A percentile compares a stretch with the other conserved stretches of the same genome.
Evolutionary conservation across 2,113 vertebrate species (phyloP).

Genomic region (Bagarius yarrelli): DNA sequence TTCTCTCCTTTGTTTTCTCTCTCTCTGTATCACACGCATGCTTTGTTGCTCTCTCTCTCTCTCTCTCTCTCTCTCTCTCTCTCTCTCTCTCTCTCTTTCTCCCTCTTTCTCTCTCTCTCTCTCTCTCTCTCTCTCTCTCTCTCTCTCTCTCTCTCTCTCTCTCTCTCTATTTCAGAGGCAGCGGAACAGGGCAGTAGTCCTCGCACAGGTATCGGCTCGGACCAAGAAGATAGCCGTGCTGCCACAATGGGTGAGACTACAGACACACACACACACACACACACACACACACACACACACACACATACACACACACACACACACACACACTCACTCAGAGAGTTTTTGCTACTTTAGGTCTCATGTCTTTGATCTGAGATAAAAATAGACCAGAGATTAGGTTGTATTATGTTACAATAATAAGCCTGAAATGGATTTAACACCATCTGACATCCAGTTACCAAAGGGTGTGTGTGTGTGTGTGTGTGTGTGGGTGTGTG

Average conservation of each 20-base stretch:
- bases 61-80: not conserved
- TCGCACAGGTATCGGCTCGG: slow-evolving; percentile 82
- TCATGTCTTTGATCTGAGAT: not conserved
- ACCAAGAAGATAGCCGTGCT: slow-evolving; percentile 91
- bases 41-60: not conserved
- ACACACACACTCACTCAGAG: not conserved
- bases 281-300: slow-evolving; percentile 9
- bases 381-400: not conserved
- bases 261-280: slow-evolving; percentile 1
- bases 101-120: not conserved
- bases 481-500: too few species aligned
- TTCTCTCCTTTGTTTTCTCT: slow-evolving; percentile 23
- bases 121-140: not conserved
- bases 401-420: not conserved
- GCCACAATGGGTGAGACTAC: slow-evolving; percentile 83
- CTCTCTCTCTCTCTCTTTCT: slow-evolving; percentile 13
- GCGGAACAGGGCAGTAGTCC: slow-evolving; percentile 88
- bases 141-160: slow-evolving; percentile 16
- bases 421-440: not conserved
- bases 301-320: not conserved
- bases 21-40: slow-evolving; percentile 45
- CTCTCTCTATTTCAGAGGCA: slow-evolving; percentile 73
- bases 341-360: not conserved
- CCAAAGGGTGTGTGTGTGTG: too few species aligned
- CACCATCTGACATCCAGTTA: too few species aligned